phyloP scores from a whole-genome alignment of 1,140 invertebrate genomes.

The Euwallacea fornicatus region DNA sequence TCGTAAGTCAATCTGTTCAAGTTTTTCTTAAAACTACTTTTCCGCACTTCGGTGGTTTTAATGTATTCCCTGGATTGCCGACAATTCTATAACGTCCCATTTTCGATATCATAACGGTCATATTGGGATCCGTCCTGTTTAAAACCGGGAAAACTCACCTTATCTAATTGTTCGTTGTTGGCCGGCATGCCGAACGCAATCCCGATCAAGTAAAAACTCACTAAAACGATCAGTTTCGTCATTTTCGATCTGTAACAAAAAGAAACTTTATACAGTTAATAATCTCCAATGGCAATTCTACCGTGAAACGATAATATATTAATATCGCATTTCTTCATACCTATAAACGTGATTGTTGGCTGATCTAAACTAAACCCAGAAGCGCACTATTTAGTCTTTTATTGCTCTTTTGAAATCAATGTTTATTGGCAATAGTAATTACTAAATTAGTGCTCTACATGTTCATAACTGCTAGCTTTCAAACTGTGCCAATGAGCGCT shows the following conservation, averaged over 20 bases:
- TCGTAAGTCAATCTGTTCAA: slow-evolving; percentile 15
- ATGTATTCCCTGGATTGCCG: slow-evolving; percentile 6
- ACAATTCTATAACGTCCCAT: slow-evolving; percentile 14
- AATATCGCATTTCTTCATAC: too few relatives aligned
- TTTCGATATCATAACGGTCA: neutral
- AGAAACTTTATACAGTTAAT: too few relatives aligned
- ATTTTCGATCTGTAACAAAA: slow-evolving; percentile 3
- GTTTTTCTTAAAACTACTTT: slow-evolving; percentile 12
- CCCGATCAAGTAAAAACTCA: slow-evolving; percentile 24
- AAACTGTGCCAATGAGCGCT: too few relatives aligned
- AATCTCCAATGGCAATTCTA: neutral
- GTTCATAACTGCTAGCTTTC: too few relatives aligned
- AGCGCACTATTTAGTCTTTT: too few relatives aligned
- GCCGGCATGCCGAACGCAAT: slow-evolving; percentile 33
- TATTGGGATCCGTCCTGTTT: neutral
- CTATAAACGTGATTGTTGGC: too few relatives aligned
- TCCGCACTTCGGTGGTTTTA: neutral
- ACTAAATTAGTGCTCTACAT: too few relatives aligned
- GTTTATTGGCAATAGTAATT: too few relatives aligned
- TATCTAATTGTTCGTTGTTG: slow-evolving; percentile 44
- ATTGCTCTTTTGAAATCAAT: too few relatives aligned
- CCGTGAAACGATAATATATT: neutral
- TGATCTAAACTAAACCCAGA: too few relatives aligned
- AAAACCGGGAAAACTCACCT: slow-evolving; percentile 35
- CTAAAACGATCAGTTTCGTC: slow-evolving; percentile 24